Conservation (phyloP, 1,140 invertebrate genomes). For the Drosophila elegans region DNA sequence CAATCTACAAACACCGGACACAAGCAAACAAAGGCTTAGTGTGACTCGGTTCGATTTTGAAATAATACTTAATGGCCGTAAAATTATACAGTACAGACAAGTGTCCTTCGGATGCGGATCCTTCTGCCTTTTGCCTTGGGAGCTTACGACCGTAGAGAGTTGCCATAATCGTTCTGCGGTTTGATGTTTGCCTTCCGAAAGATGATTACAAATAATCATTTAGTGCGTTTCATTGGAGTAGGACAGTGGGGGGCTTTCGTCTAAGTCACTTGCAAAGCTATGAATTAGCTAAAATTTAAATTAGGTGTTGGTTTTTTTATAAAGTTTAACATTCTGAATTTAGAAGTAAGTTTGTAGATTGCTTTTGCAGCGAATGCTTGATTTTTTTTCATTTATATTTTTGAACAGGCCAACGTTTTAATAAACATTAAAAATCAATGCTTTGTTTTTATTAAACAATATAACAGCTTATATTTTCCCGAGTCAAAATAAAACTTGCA, state of each 20-base stretch:
- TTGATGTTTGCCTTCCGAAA: constrained; percentile 45
- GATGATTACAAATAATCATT: constrained; percentile 47
- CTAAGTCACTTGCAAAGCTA: neutral
- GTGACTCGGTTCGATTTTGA: constrained; percentile 61
- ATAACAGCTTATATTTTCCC: neutral
- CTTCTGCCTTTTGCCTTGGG: constrained; percentile 30
- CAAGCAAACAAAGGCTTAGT: constrained; percentile 63
- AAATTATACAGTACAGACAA: constrained; percentile 75
- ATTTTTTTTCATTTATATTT: too few relatives aligned
- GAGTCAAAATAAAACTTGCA: neutral
- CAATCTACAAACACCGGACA: constrained; percentile 67
- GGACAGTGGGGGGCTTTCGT: neutral
- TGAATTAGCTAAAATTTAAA: too few relatives aligned
- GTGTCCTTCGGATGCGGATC: constrained; percentile 41
- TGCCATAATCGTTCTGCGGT: constrained; percentile 55
- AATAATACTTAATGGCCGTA: constrained; percentile 83
- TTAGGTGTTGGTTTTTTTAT: too few relatives aligned
- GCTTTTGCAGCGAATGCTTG: too few relatives aligned
- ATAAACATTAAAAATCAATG: too few relatives aligned
- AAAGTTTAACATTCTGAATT: too few relatives aligned
- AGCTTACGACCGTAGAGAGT: constrained; percentile 37
- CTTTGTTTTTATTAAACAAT: too few relatives aligned
- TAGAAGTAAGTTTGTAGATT: too few relatives aligned
- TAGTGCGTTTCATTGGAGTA: neutral
- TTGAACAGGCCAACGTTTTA: too few relatives aligned